Conservation (phyloP, 2,113 vertebrate species). For the Xenotilapia leptura region DNA sequence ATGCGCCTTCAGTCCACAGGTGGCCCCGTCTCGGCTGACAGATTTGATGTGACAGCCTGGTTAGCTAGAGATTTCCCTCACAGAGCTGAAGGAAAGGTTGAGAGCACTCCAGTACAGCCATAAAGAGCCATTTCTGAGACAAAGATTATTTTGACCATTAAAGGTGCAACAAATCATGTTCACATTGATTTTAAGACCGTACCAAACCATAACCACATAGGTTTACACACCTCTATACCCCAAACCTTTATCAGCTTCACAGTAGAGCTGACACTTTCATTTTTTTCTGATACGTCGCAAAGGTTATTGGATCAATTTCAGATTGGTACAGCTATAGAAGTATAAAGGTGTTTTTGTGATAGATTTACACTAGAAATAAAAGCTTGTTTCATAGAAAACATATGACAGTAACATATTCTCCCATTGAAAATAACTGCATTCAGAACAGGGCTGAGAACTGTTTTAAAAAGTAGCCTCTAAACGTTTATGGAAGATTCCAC, state of each 20-base stretch:
- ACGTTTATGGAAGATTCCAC: not conserved
- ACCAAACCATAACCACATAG: not conserved
- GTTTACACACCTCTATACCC: not conserved
- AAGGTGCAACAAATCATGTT: not conserved
- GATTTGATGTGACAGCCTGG: conserved; percentile 37
- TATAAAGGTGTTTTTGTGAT: not conserved
- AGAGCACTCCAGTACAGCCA: not conserved
- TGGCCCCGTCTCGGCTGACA: not conserved
- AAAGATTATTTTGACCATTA: not conserved
- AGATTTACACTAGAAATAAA: not conserved
- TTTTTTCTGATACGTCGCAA: not conserved
- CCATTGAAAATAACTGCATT: not conserved
- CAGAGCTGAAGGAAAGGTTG: not conserved
- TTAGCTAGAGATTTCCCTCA: conserved; percentile 10
- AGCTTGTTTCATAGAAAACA: not conserved
- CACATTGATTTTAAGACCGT: not conserved
- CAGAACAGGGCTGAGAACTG: not conserved
- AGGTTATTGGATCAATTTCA: not conserved
- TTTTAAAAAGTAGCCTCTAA: not conserved
- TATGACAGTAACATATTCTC: not conserved
- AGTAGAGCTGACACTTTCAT: not conserved
- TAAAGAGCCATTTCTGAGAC: not conserved
- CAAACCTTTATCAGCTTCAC: not conserved
- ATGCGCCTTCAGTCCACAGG: conserved; percentile 14
- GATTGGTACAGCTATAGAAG: not conserved